Percentiles rank a stretch among this genome's conserved stretches.
phyloP scores from a whole-genome alignment of 2,888 invertebrate genomes.

The Nemapogon koenigi region DNA sequence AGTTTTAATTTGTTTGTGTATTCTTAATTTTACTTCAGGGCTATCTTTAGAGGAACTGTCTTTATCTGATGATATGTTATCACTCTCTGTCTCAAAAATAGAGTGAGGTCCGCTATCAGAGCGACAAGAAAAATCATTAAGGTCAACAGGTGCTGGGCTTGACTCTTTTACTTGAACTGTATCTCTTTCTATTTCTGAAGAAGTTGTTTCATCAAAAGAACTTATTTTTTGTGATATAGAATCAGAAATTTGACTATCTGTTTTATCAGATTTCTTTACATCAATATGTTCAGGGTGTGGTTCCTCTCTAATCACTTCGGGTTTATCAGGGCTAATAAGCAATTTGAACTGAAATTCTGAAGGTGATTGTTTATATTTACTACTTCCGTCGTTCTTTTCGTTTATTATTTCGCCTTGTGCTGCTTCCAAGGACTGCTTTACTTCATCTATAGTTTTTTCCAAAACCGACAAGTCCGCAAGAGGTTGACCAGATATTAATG shows the following conservation, averaged over 20 bases:
- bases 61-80: conserved; percentile 43
- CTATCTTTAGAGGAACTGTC: conserved; percentile 54
- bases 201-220: conserved; percentile 47
- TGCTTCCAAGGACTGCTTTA: conserved; percentile 73
- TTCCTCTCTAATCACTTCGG: conserved; percentile 67
- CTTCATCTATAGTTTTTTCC: conserved; percentile 75
- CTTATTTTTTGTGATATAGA: conserved; percentile 41
- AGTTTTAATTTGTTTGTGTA: conserved; percentile 53
- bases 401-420: conserved; percentile 74
- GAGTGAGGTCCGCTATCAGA: conserved; percentile 61
- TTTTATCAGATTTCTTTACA: conserved; percentile 21
- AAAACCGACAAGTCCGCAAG: conserved; percentile 63
- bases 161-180: conserved; percentile 43
- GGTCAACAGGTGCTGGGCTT: conserved; percentile 42
- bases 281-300: conserved; percentile 46
- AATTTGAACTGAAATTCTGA: conserved; percentile 77
- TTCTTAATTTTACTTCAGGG: conserved; percentile 49
- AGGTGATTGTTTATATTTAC: conserved; percentile 74
- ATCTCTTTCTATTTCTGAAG: conserved; percentile 64
- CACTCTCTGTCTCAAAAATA: conserved; percentile 57
- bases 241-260: conserved; percentile 47
- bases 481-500: conserved; percentile 55
- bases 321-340: conserved; percentile 57
- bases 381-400: conserved; percentile 67
- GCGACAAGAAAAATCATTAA: conserved; percentile 41